phyloP scores from a whole-genome alignment of 1,140 invertebrate genomes.

The Drosophila gunungcola region DNA sequence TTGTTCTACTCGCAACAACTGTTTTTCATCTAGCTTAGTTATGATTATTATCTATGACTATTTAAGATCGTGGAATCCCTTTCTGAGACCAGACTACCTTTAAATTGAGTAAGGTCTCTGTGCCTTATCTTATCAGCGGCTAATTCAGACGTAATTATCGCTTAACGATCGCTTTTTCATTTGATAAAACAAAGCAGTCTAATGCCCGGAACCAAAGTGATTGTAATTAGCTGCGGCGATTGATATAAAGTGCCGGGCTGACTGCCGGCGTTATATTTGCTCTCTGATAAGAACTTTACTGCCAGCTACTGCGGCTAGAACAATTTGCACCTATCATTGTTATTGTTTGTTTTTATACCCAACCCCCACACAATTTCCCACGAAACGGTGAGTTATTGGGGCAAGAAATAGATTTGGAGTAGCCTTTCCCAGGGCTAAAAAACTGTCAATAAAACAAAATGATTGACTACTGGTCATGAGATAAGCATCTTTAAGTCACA shows the following conservation, averaged over 20 bases:
- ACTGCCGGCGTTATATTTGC: conserved; percentile 32
- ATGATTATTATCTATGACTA: not conserved
- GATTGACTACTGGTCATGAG: conserved; percentile 8
- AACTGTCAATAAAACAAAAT: conserved; percentile 6
- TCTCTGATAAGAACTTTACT: conserved; percentile 36
- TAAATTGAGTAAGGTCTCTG: conserved; percentile 28
- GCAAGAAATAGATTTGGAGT: not conserved
- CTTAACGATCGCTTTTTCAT: conserved; percentile 39
- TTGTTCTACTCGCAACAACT: too few relatives aligned
- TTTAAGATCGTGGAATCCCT: not conserved
- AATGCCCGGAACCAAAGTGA: conserved; percentile 33
- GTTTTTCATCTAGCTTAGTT: too few relatives aligned
- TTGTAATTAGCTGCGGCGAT: conserved; percentile 32
- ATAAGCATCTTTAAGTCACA: not conserved
- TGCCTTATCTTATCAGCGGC: conserved; percentile 46
- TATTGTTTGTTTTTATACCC: conserved; percentile 41
- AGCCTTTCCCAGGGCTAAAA: not conserved
- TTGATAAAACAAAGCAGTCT: conserved; percentile 43
- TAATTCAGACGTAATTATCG: conserved; percentile 46
- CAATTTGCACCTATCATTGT: conserved; percentile 42
- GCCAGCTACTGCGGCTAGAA: conserved; percentile 11
- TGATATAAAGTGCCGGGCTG: conserved; percentile 35
- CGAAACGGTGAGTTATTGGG: not conserved
- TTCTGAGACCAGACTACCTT: conserved; percentile 7
- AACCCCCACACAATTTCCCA: not conserved